Percentiles rank a stretch among this genome's conserved stretches.
Evolutionary conservation across 2,888 invertebrate species (phyloP).

Genomic region (Papilio protenor): DNA sequence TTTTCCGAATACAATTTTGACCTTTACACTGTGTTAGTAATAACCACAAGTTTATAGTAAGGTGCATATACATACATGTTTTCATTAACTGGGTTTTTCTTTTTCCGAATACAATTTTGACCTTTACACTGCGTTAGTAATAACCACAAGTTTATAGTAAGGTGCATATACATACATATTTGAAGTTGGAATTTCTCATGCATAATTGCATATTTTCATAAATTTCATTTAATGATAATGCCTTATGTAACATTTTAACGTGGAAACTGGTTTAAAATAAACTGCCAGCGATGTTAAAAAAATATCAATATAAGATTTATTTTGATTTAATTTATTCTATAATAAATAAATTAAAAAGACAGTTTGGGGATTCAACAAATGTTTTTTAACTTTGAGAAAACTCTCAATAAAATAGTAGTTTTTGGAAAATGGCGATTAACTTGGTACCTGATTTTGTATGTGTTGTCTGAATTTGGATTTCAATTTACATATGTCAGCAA

Average conservation of each 20-base stretch:
- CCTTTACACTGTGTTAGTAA: conserved; percentile 30
- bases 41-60: background rate
- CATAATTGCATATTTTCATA: background rate
- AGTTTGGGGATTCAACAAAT: no score
- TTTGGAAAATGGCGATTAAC: no score
- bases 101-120: background rate
- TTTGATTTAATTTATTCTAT: no score
- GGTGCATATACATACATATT: background rate
- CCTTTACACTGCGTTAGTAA: conserved; percentile 30
- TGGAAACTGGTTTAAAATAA: no score
- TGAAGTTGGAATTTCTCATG: background rate
- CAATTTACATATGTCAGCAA: no score
- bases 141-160: background rate
- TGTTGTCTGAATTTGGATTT: no score
- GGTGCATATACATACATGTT: background rate
- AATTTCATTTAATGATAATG: background rate
- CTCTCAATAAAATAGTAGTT: no score
- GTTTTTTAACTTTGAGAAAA: no score
- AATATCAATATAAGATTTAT: no score
- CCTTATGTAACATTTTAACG: background rate
- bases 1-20: background rate
- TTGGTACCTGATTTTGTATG: no score
- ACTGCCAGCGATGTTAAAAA: no score
- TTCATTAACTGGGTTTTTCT: conserved; percentile 20
- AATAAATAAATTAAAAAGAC: no score